Percentiles rank a stretch among this genome's conserved stretches.
Evolutionary conservation across 2,797 vertebrate genomes (phyloP).

Genomic region (Danio kyathit): DNA sequence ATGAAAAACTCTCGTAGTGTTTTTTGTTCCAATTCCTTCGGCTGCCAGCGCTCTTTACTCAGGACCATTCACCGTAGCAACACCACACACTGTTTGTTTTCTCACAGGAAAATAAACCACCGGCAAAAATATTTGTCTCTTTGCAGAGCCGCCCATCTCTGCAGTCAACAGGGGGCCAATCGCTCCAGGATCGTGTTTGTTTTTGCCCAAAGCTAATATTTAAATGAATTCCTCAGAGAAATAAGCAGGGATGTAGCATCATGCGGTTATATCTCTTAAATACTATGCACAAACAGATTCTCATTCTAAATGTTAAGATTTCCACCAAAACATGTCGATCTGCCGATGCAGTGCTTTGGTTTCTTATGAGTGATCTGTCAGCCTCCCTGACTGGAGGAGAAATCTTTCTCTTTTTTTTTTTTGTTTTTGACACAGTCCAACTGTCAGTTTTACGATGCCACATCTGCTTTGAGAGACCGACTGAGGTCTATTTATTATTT

Average conservation of each 20-base stretch:
- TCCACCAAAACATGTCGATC: conserved; percentile 35
- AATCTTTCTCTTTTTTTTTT: background rate
- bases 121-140: conserved; percentile 64
- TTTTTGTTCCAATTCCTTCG: conserved; percentile 50
- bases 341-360: conserved; percentile 1
- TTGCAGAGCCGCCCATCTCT: conserved; percentile 58
- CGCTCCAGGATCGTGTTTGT: conserved; percentile 56
- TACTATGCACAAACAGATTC: conserved; percentile 20
- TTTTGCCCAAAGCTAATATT: conserved; percentile 67
- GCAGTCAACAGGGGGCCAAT: conserved; percentile 57
- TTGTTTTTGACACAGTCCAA: conserved; percentile 23
- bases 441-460: conserved; percentile 38
- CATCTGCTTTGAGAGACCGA: conserved; percentile 41
- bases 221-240: conserved; percentile 58
- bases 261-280: conserved; percentile 44
- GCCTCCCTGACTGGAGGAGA: conserved; percentile 6
- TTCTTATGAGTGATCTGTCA: conserved; percentile 29
- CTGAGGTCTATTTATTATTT: conserved; percentile 56
- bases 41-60: conserved; percentile 57
- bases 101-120: conserved; percentile 68
- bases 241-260: conserved; percentile 46
- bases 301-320: conserved; percentile 54
- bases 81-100: conserved; percentile 64
- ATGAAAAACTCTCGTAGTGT: conserved; percentile 59
- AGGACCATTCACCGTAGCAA: conserved; percentile 62